Conservation (phyloP, 1,140 invertebrate species). For the Spodoptera litura region DNA sequence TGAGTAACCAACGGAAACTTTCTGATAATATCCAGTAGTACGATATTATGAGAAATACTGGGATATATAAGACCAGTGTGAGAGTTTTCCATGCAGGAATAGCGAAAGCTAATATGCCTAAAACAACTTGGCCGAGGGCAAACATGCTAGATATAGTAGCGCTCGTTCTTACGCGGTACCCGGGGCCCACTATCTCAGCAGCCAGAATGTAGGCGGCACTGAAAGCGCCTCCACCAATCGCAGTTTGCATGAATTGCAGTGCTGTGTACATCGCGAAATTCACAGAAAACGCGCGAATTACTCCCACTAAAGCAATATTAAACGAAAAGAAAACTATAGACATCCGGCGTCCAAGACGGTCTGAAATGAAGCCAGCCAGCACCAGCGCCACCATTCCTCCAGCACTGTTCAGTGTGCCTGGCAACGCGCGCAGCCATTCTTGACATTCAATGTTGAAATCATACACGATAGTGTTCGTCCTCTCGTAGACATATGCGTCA, state of each 20-base stretch:
- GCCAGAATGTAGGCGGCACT: conserved; percentile 85
- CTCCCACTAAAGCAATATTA: conserved; percentile 70
- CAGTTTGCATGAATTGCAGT: conserved; percentile 76
- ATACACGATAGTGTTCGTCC: conserved; percentile 75
- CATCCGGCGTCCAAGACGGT: conserved; percentile 70
- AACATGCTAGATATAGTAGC: conserved; percentile 91
- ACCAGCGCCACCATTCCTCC: conserved; percentile 74
- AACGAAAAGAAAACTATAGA: conserved; percentile 76
- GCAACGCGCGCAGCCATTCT: conserved; percentile 75
- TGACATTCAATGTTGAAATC: conserved; percentile 77
- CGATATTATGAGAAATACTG: conserved; percentile 88
- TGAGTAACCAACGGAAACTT: conserved; percentile 92
- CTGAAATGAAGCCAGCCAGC: conserved; percentile 76
- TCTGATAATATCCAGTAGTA: conserved; percentile 89
- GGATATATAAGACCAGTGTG: conserved; percentile 89
- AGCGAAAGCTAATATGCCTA: conserved; percentile 89
- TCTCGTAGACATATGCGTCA: conserved; percentile 70
- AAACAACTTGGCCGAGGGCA: conserved; percentile 89
- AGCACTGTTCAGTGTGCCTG: conserved; percentile 75
- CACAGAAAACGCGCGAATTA: conserved; percentile 73
- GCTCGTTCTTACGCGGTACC: conserved; percentile 90
- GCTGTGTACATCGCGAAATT: conserved; percentile 77
- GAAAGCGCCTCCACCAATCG: conserved; percentile 76
- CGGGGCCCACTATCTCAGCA: conserved; percentile 92
- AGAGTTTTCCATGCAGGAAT: conserved; percentile 90